Evolutionary conservation across 2,888 invertebrate species (phyloP).

Genomic region (Sinopyrophorus schimmeli): DNA sequence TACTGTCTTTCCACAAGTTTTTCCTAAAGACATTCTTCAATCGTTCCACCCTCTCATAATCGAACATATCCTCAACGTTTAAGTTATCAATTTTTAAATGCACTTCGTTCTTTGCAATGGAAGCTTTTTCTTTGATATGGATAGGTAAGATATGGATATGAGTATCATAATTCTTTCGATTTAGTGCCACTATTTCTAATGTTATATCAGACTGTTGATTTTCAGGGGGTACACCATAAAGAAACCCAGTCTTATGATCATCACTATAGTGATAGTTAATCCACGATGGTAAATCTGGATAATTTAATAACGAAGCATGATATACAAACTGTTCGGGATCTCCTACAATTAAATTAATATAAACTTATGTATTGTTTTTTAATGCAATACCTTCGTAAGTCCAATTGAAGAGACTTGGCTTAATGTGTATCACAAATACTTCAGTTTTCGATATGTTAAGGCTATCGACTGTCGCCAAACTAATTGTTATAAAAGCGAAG

Average conservation of each 20-base stretch:
- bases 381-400: slow-evolving; percentile 65
- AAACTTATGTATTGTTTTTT: not conserved
- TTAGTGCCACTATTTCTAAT: slow-evolving; percentile 76
- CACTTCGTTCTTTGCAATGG: slow-evolving; percentile 73
- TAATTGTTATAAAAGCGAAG: too few relatives aligned
- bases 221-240: slow-evolving; percentile 82
- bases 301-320: slow-evolving; percentile 72
- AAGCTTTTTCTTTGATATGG: slow-evolving; percentile 66
- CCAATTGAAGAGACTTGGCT: slow-evolving; percentile 81
- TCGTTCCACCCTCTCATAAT: slow-evolving; percentile 68
- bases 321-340: slow-evolving; percentile 69
- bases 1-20: slow-evolving; percentile 78
- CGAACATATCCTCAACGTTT: slow-evolving; percentile 85
- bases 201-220: slow-evolving; percentile 59
- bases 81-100: slow-evolving; percentile 88
- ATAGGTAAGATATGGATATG: slow-evolving; percentile 65
- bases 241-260: slow-evolving; percentile 75
- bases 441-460: slow-evolving; percentile 70
- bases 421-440: slow-evolving; percentile 77
- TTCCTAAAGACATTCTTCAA: slow-evolving; percentile 77
- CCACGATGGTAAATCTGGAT: slow-evolving; percentile 87
- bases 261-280: slow-evolving; percentile 81
- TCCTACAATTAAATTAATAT: slow-evolving; percentile 52
- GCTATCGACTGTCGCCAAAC: too few relatives aligned
- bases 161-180: slow-evolving; percentile 78